Base-by-base conservation (phyloP, 2,113 vertebrate genomes). In the Anhinga rufa region DNA sequence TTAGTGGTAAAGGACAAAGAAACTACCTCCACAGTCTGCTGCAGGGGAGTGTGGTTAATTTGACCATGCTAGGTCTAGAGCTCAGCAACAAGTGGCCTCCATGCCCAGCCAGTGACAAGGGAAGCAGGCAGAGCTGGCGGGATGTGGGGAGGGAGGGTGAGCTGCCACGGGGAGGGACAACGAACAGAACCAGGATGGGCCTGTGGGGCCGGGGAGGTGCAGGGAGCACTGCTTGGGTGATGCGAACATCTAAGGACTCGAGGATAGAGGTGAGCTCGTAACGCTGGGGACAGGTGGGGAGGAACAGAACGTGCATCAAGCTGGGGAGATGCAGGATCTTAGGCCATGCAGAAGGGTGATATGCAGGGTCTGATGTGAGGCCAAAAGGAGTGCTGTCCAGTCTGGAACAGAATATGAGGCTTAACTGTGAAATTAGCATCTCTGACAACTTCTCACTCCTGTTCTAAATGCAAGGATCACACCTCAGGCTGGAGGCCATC, bases 211-310 rank as follows among this genome's bases (percentile, higher is more conserved):
- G 51, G 28, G 38, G 42, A 82, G 64, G 36, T 12, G 44, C 46
- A 34, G 52, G 24, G 24, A 87, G 29, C 16, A 2, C 58, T 57
- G 68, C 31, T 6, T 0, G 34, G 57, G 32, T 6, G 0, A 9
- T n/a, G 34, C 62, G 40, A 93, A 18, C 32, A 62, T 26, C 31
- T 21, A 65, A 58, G 31, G 58, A 76, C 15, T 20, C 0, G 4
- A 82, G 38, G 36, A 61, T 2, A 71, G 26, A 7, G 34, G 21
- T 84, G 49, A 71, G 31, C 28, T 88, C 48, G 24, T 64, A 72
- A 24, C 2, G 2, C 40, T 12, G 28, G 24, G 51, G 57, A 40
- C 14, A 36, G 7, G 13, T 7, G 12, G 25, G 32, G 44, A 49
- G 70, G 55, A 91, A 57, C 10, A 9, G 78, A 58, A 58, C 1